These are phyloP conservation scores for Mobula birostris DNA, from an alignment of 2,113 vertebrate genomes.

Conservation along the genomic window DNA sequence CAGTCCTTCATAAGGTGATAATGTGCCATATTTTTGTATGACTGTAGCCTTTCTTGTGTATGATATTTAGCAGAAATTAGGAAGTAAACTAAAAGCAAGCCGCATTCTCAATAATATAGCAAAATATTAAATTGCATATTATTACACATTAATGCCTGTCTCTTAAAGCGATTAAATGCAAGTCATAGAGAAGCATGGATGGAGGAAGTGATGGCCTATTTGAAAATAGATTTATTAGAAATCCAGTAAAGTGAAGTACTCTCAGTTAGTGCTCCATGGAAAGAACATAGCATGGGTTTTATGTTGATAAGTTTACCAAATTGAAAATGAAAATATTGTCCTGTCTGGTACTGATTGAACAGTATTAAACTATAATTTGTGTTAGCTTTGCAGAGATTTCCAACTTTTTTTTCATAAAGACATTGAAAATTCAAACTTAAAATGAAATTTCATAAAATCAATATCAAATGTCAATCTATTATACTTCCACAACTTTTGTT, in stretches of 20 bases:
- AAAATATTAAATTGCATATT: conserved; percentile 7
- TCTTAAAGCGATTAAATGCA: not conserved
- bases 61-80: not conserved
- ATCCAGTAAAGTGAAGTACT: not conserved
- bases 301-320: conserved; percentile 39
- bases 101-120: not conserved
- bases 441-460: conserved; percentile 16
- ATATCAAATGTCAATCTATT: not conserved
- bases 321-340: conserved; percentile 40
- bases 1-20: no score
- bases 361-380: conserved; percentile 51
- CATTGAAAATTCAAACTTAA: conserved; percentile 35
- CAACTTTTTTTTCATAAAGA: conserved; percentile 35
- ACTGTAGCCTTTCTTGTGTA: no score
- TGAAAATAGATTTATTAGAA: not conserved
- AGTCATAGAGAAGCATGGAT: not conserved
- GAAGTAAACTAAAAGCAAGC: not conserved
- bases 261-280: not conserved
- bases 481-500: not conserved
- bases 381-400: conserved; percentile 45
- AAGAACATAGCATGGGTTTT: not conserved
- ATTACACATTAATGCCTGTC: not conserved
- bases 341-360: conserved; percentile 45
- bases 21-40: no score
- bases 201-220: not conserved